Conservation (phyloP, 2,113 vertebrate genomes). For the Phocoena phocoena region DNA sequence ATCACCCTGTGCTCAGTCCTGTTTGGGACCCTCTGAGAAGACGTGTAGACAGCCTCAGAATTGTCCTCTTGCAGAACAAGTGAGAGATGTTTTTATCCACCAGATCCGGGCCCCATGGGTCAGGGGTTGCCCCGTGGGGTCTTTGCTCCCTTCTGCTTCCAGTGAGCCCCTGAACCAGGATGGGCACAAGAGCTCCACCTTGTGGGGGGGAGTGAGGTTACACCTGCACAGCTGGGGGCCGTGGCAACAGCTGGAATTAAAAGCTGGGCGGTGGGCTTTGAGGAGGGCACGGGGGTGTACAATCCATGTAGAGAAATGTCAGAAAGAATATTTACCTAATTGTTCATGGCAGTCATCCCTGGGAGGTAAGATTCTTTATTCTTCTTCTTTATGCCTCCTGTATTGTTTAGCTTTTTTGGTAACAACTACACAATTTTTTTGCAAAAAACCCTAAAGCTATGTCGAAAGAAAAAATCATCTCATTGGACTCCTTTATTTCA, state of each 20-base stretch:
- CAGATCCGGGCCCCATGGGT: neutral
- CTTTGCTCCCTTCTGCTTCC: neutral
- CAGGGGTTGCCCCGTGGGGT: neutral
- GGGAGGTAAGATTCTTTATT: neutral
- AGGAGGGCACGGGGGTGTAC: neutral
- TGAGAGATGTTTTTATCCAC: neutral
- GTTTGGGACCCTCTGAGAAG: too few species aligned
- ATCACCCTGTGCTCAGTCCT: neutral
- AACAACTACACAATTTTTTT: neutral
- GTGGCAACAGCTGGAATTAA: neutral
- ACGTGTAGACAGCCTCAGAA: neutral
- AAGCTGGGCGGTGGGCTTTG: neutral
- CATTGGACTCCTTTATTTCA: neutral
- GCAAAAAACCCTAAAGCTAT: neutral
- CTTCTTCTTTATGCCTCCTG: neutral
- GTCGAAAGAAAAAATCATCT: neutral
- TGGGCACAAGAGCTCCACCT: neutral
- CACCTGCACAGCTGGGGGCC: neutral
- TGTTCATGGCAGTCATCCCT: neutral
- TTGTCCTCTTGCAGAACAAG: neutral
- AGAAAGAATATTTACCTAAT: neutral
- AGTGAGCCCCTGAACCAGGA: neutral
- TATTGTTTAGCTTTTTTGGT: neutral
- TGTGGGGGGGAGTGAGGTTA: neutral
- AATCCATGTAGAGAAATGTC: neutral